Percentiles rank a stretch among this genome's conserved stretches.
These are phyloP conservation scores for Oreochromis niloticus DNA, from an alignment of 2,113 vertebrate genomes.

Conservation along the genomic window DNA sequence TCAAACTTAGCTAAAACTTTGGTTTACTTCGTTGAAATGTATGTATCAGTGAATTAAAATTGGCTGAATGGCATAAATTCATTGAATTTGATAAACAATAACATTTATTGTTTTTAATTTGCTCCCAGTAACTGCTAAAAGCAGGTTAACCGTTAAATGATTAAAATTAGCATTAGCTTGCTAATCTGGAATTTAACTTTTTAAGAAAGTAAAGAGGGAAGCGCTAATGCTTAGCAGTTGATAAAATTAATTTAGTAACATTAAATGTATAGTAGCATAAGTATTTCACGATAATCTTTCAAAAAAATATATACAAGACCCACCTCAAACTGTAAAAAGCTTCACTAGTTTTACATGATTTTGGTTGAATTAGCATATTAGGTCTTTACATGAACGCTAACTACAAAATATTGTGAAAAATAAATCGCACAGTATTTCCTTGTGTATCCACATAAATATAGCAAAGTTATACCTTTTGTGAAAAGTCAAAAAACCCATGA, in stretches of 20 bases:
- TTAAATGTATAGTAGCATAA: background rate
- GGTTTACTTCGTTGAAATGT: background rate
- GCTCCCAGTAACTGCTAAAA: background rate
- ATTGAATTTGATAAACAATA: background rate
- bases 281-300: background rate
- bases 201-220: background rate
- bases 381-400: too few relatives aligned
- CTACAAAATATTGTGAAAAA: background rate
- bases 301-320: background rate
- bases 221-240: background rate
- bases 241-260: background rate
- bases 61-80: background rate
- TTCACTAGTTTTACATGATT: background rate
- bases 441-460: background rate
- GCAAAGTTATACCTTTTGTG: background rate
- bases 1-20: background rate
- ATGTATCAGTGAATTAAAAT: background rate
- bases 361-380: background rate
- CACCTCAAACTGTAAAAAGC: background rate
- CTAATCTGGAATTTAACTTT: background rate
- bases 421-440: background rate
- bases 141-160: background rate
- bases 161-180: background rate
- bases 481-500: background rate
- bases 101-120: background rate